Percentiles rank a stretch among this genome's conserved stretches.
These are phyloP conservation scores for Pachycephala philippinensis DNA, from an alignment of 2,113 vertebrate genomes.

Conservation along the genomic window DNA sequence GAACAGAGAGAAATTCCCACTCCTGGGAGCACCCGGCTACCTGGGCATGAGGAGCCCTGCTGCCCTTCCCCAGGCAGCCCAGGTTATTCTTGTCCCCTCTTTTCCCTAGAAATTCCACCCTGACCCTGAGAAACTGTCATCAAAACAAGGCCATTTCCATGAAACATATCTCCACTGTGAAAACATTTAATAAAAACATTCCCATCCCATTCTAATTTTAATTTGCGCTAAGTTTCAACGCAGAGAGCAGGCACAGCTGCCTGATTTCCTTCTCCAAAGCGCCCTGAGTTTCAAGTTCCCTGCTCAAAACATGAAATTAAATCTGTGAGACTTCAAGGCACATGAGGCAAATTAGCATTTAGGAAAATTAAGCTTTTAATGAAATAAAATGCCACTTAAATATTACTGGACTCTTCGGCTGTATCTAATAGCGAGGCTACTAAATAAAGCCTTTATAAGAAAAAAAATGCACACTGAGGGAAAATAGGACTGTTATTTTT, in stretches of 20 bases:
- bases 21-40: not conserved
- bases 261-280: not conserved
- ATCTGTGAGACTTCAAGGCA: not conserved
- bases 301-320: not conserved
- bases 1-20: not conserved
- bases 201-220: conserved; percentile 53
- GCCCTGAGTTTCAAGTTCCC: not conserved
- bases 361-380: not conserved
- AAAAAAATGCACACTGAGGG: conserved; percentile 54
- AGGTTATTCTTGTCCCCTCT: not conserved
- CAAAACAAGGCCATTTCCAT: conserved; percentile 16
- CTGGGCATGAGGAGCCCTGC: not conserved
- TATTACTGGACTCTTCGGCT: not conserved
- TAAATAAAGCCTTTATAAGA: conserved; percentile 47
- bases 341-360: not conserved
- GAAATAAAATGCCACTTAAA: not conserved
- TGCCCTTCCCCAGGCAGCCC: not conserved
- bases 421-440: not conserved
- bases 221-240: not conserved
- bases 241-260: not conserved
- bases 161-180: not conserved
- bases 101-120: not conserved
- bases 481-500: conserved; percentile 76
- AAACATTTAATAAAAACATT: conserved; percentile 32
- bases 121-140: conserved; percentile 28